Conservation (phyloP, 1,140 invertebrate species). For the Drosophila lacteicornis region DNA sequence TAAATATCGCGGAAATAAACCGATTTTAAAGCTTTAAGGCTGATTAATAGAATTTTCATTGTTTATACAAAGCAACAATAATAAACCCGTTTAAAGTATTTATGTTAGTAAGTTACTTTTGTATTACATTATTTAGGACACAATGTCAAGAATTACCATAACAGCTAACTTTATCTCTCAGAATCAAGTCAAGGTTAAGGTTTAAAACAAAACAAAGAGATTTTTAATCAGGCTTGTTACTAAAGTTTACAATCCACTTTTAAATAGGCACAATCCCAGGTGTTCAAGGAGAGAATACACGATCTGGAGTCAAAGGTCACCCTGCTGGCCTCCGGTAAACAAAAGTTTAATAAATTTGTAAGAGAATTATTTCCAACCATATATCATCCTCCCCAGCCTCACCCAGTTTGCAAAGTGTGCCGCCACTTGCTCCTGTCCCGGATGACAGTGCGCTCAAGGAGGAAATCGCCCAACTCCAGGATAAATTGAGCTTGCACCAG, state of each 20-base stretch:
- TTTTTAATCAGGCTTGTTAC: not conserved
- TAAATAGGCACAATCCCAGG: conserved; percentile 77
- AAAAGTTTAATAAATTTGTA: not conserved
- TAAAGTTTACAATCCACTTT: not conserved
- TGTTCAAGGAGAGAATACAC: conserved; percentile 84
- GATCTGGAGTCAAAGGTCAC: conserved; percentile 85
- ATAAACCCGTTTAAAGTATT: no score
- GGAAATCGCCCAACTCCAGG: conserved; percentile 83
- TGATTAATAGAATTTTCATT: not conserved
- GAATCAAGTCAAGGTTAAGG: conserved; percentile 43
- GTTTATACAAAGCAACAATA: no score
- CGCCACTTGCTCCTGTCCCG: conserved; percentile 34
- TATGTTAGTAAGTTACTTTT: no score
- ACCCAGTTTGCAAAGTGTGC: conserved; percentile 56
- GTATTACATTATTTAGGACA: no score
- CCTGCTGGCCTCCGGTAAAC: conserved; percentile 66
- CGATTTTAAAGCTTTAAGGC: not conserved
- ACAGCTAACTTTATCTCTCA: not conserved
- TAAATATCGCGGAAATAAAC: no score
- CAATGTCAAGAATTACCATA: no score
- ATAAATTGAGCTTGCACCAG: conserved; percentile 70
- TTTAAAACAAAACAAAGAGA: conserved; percentile 4
- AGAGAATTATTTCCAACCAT: no score
- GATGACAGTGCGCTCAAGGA: conserved; percentile 58
- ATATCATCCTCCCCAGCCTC: conserved; percentile 25